Base-by-base conservation (phyloP, 2,113 vertebrate genomes). In the Pardalotus punctatus region DNA sequence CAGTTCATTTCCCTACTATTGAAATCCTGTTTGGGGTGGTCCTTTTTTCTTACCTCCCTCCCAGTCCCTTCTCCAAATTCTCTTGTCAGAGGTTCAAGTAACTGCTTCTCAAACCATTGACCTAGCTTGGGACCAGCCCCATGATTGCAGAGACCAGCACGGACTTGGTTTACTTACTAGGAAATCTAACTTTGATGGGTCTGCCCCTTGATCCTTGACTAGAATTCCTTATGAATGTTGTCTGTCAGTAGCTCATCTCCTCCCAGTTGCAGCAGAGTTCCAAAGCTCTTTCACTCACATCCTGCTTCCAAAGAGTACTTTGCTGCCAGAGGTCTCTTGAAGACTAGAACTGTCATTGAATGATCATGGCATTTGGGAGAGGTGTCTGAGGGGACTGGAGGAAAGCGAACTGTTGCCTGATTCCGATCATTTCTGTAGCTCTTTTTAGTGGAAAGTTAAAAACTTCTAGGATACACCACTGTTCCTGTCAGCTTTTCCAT, bases 21-120 rank as follows among this genome's bases (percentile, higher is more conserved):
- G 38, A 64, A 92, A 79, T 56, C 27, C 12, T 76, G 3, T 36
- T 87, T 94, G 79, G 73, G 43, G 47, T 43, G 7, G 13, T 64
- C n/a, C 11, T 31, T 81, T 82, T 36, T 35, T 43, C 8, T 22
- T 72, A 50, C 58, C 57, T 86, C 16, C 35, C 7, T 70, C 22
- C 10, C 8, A 28, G 24, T 31, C n/a, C 6, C 19, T 85, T 90
- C 56, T 69, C 38, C 74, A 91, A 38, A 89, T 85, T 93, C 73
- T 53, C 74, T 90, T 65, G 60, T 64, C 74, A 50, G 56, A 79
- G 38, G 28, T 72, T 61, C 22, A 8, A 29, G 47, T 84, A 12
- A 43, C 43, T 67, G 5, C 35, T 94, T 95, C 93, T 96, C 81
- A 95, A 95, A 93, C 36, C 36, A 45, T 28, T 61, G 71, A 42